These are phyloP conservation scores for Halcyon chelicuti DNA, from an alignment of 2,797 vertebrate species.

Conservation along the genomic window DNA sequence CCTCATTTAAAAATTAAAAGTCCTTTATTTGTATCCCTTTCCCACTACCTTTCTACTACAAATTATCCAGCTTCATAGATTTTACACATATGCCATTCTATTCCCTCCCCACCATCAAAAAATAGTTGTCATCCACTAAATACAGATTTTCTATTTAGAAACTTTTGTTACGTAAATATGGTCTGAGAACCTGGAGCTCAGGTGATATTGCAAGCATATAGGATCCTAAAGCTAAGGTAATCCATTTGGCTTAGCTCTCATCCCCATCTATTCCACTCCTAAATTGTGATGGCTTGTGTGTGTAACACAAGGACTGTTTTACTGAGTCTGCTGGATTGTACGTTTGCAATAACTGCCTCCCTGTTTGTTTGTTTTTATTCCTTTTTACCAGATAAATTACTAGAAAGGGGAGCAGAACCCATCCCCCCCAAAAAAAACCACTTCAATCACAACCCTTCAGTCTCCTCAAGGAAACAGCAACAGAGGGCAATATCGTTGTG, in stretches of 20 bases:
- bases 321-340: conserved; percentile 55
- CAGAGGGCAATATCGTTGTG: conserved; percentile 9
- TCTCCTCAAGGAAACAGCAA: neutral
- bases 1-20: conserved; percentile 73
- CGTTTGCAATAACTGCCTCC: conserved; percentile 41
- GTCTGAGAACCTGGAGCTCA: conserved; percentile 72
- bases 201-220: conserved; percentile 73
- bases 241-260: conserved; percentile 80
- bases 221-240: conserved; percentile 78
- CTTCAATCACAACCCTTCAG: neutral
- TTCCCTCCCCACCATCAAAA: conserved; percentile 74
- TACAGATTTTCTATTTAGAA: conserved; percentile 79
- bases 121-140: conserved; percentile 76
- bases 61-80: conserved; percentile 50
- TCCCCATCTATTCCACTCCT: conserved; percentile 73
- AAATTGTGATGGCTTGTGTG: conserved; percentile 68
- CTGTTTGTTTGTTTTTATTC: neutral
- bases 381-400: conserved; percentile 41
- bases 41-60: conserved; percentile 65
- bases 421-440: neutral
- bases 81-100: conserved; percentile 52
- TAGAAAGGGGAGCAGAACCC: conserved; percentile 22
- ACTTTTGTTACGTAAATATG: conserved; percentile 73
- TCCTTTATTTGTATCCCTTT: conserved; percentile 46
- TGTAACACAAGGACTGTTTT: conserved; percentile 68